Percentiles rank a stretch among this genome's conserved stretches.
Evolutionary conservation across 2,888 invertebrate genomes (phyloP).

Genomic region (Cosmopolites sordidus): DNA sequence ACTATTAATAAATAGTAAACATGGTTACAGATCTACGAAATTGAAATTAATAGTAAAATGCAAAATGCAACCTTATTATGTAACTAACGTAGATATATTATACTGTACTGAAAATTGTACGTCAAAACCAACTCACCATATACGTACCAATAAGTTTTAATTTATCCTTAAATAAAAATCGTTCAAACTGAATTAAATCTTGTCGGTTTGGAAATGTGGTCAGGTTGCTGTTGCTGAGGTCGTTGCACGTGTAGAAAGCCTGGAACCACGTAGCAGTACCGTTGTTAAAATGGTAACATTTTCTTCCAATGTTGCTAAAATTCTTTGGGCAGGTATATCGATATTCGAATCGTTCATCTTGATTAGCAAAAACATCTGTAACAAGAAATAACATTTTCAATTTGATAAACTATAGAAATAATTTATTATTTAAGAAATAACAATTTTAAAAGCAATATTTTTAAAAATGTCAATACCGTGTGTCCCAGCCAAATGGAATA

Average conservation of each 20-base stretch:
- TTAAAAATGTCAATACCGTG: too few relatives aligned
- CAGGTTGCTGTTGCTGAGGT: slow-evolving; percentile 31
- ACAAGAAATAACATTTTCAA: too few relatives aligned
- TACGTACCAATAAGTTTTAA: slow-evolving; percentile 15
- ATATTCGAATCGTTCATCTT: slow-evolving; percentile 20
- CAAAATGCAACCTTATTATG: neutral
- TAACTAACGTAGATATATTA: too few relatives aligned
- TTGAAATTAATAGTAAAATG: slow-evolving; percentile 8
- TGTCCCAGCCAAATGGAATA: too few relatives aligned
- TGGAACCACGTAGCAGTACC: slow-evolving; percentile 36
- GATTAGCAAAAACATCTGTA: slow-evolving; percentile 15
- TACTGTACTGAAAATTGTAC: too few relatives aligned
- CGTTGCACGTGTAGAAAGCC: slow-evolving; percentile 37
- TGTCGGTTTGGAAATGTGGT: slow-evolving; percentile 25
- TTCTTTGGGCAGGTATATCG: slow-evolving; percentile 35
- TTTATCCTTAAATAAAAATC: slow-evolving; percentile 15
- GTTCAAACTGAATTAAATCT: slow-evolving; percentile 21
- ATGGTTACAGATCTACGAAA: slow-evolving; percentile 4
- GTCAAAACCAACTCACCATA: too few relatives aligned
- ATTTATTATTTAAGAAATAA: too few relatives aligned
- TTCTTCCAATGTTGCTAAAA: slow-evolving; percentile 35
- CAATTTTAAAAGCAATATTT: too few relatives aligned
- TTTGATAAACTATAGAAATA: too few relatives aligned
- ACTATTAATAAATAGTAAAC: slow-evolving; percentile 18
- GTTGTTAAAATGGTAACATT: slow-evolving; percentile 41